These are phyloP conservation scores for Plectus sambesii DNA, from an alignment of 1,140 invertebrate species.

Conservation along the genomic window DNA sequence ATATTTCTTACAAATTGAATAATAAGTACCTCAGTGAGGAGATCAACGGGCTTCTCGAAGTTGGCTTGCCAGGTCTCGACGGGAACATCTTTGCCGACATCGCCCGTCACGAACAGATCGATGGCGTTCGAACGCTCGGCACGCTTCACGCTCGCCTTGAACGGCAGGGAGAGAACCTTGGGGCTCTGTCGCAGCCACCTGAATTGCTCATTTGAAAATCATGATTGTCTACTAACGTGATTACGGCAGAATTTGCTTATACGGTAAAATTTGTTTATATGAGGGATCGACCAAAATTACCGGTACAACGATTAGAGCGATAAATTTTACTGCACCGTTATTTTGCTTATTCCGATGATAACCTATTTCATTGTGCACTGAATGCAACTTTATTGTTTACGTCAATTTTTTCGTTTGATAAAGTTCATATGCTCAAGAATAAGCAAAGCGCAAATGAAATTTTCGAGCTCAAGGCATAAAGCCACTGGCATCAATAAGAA, in stretches of 20 bases:
- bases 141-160: constrained; percentile 74
- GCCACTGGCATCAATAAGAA: too few species aligned
- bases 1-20: not conserved
- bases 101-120: constrained; percentile 83
- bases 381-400: too few species aligned
- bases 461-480: too few species aligned
- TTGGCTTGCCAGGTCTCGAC: constrained; percentile 37
- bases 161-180: constrained; percentile 68
- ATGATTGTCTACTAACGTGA: constrained; percentile 22
- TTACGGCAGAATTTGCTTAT: constrained; percentile 8
- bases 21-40: constrained; percentile 27
- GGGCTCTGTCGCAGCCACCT: constrained; percentile 89
- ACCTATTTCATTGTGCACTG: too few species aligned
- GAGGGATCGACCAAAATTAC: too few species aligned
- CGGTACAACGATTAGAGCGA: not conserved
- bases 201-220: constrained; percentile 14
- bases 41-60: constrained; percentile 35
- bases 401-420: too few species aligned
- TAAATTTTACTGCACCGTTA: not conserved
- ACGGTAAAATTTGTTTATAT: not conserved
- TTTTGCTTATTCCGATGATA: too few species aligned
- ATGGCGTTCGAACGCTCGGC: constrained; percentile 89
- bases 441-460: too few species aligned
- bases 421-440: too few species aligned
- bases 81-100: constrained; percentile 57